phyloP scores from a whole-genome alignment of 1,140 invertebrate species.

The Penaeus japonicus region DNA sequence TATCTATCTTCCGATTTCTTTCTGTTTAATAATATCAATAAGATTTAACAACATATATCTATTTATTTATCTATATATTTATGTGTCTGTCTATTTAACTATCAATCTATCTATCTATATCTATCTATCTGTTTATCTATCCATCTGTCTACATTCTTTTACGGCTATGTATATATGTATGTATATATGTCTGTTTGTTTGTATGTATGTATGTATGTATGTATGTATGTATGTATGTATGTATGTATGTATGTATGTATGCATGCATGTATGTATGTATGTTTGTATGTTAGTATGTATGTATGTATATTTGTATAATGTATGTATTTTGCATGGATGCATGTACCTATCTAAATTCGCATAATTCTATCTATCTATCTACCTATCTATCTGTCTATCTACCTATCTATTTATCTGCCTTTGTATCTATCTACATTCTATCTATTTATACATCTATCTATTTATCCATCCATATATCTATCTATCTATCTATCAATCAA shows the following conservation, averaged over 20 bases:
- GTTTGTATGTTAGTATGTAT: not conserved
- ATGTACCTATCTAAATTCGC: not conserved
- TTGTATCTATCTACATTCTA: no score
- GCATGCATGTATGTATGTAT: not conserved
- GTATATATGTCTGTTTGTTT: not conserved
- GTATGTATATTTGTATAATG: not conserved
- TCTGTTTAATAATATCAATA: no score
- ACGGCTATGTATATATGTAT: not conserved
- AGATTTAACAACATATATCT: no score
- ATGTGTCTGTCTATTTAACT: not conserved
- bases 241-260: not conserved
- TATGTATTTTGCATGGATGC: not conserved
- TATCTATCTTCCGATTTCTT: no score
- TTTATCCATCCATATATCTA: no score
- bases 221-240: not conserved
- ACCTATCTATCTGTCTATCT: not conserved
- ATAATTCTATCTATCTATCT: not conserved
- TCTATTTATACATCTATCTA: no score
- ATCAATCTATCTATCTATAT: not conserved
- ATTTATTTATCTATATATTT: no score
- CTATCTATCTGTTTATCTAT: not conserved
- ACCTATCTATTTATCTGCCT: not conserved
- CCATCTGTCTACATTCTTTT: not conserved
- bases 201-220: not conserved
- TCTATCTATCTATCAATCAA: no score